Percentiles rank a stretch among this genome's conserved stretches.
Evolutionary conservation across 1,140 invertebrate species (phyloP).

Genomic region (Ceratitis capitata): DNA sequence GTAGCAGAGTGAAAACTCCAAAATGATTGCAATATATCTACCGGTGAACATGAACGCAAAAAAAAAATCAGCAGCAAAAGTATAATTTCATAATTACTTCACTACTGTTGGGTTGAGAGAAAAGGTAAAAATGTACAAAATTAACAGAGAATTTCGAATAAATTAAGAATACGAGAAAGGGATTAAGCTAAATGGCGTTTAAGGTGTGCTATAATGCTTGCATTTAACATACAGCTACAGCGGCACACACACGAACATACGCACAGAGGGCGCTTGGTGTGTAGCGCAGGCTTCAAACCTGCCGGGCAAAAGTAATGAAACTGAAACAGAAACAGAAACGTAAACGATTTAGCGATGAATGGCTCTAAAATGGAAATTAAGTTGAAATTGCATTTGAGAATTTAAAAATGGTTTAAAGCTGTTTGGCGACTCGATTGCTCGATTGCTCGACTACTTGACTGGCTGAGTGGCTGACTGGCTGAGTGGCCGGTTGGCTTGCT

Average conservation of each 20-base stretch:
- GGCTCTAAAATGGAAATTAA: conserved; percentile 33
- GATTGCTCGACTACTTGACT: neutral
- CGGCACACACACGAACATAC: neutral
- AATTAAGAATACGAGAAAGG: neutral
- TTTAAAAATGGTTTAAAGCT: conserved; percentile 8
- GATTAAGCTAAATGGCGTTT: neutral
- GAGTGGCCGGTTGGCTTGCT: neutral
- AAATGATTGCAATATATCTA: neutral
- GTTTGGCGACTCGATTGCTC: neutral
- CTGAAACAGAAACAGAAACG: neutral
- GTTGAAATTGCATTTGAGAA: conserved; percentile 37
- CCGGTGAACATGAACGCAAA: neutral
- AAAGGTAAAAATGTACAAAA: neutral
- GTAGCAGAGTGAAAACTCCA: neutral
- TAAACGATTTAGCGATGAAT: conserved; percentile 23
- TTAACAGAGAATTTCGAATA: neutral
- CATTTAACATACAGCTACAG: neutral
- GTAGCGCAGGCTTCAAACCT: neutral
- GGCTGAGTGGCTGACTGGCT: too few species aligned
- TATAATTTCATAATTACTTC: conserved; percentile 10
- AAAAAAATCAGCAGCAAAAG: neutral
- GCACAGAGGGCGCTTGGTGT: neutral
- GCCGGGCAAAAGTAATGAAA: neutral
- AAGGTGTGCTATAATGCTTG: neutral
- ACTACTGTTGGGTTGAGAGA: neutral